Conservation (phyloP, 2,113 vertebrate species). For the human (Homo sapiens) region GRCh38 chr5:86702001-86702500, state of each 20-base stretch:
- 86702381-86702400: slow-evolving; percentile 17
- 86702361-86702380: not conserved
- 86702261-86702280: slow-evolving; percentile 1
- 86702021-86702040: not conserved
- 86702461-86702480: not conserved
- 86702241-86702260: not conserved
- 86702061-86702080: not conserved
- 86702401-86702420: not conserved
- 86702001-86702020: not conserved
- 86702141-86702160: not conserved
- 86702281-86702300: not conserved
- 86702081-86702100: not conserved
- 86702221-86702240: not conserved
- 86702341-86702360: not conserved
- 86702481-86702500: not conserved
- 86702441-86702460: not conserved
- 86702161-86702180: not conserved
- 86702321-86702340: not conserved
- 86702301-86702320: not conserved
- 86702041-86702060: not conserved
- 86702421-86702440: not conserved
- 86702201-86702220: not conserved
- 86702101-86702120: not conserved
- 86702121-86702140: not conserved
- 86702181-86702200: slow-evolving; percentile 30